Evolutionary conservation across 2,113 vertebrate genomes (phyloP), one percentile per base, ranked within the genome.

Genomic region (Tychaedon coryphoeus): DNA sequence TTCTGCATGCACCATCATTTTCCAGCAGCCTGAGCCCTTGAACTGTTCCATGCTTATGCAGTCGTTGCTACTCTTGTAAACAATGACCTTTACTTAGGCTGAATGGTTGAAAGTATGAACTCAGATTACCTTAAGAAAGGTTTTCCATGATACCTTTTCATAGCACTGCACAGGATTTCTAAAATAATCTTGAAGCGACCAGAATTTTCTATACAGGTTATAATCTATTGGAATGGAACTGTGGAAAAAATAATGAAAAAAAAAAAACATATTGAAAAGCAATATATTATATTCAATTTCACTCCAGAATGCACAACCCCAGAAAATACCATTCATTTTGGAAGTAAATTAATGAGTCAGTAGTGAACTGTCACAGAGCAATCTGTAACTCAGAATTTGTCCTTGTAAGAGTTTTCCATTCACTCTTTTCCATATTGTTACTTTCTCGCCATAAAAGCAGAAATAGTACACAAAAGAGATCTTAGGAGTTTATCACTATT

Each of bases 201-300:
- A 99, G 98, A 99, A 99, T 97, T 99, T 99, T 97, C 99, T 98
- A 97, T 99, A 99, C 64, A 99, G 92, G 97, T 99, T 99, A 98
- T 99, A 99, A 98, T 99, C 99, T 66, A 99, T 99, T 20, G 99
- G 99, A 97, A 99, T 99, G 93, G 99, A 99, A 87, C 99, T 99
- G 96, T 29, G 91, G 78, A 50, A 26, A 88, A 28, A 10, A 57
- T 10, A 22, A 61, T 19, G 4, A 26, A 31, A 8, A 26, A 14
- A 70, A 58, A 23, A 8, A 12, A 4, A 17, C 38, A 42, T 38
- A 77, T 2, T 38, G 14, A 86, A 70, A 77, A 54, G 33, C 1
- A 0, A 40, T 16, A 31, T 11, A 48, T 26, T 48, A 66, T 65
- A 84, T 54, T 54, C 3, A 76, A 66, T n/a, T 74, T 73, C n/a